phyloP scores from a whole-genome alignment of 2,797 vertebrate genomes.

The Eutrigla gurnardus region DNA sequence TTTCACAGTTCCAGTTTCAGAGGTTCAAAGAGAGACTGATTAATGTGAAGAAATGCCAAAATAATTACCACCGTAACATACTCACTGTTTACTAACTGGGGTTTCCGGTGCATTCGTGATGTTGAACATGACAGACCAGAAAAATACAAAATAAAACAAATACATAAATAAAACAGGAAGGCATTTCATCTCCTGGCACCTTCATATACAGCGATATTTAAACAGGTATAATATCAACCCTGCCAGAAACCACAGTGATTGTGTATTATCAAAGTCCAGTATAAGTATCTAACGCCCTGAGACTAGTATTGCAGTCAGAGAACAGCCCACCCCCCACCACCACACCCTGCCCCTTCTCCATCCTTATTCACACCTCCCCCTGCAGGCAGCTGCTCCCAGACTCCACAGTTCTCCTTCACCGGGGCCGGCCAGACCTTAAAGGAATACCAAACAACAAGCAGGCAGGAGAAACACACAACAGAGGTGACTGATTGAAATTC shows the following conservation, averaged over 20 bases:
- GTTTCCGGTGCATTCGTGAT: too few relatives aligned
- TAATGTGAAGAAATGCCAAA: too few relatives aligned
- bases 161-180: too few relatives aligned
- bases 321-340: conserved; percentile 1
- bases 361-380: conserved; percentile 45
- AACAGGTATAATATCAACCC: too few relatives aligned
- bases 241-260: too few relatives aligned
- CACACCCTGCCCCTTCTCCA: conserved; percentile 8
- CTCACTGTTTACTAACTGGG: too few relatives aligned
- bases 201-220: too few relatives aligned
- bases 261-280: conserved; percentile 6
- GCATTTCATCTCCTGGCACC: too few relatives aligned
- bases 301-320: conserved; percentile 36
- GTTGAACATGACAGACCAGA: too few relatives aligned
- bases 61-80: too few relatives aligned
- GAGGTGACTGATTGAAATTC: conserved; percentile 73
- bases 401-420: conserved; percentile 35
- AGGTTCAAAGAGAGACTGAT: too few relatives aligned
- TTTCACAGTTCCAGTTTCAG: too few relatives aligned
- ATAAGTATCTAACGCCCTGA: conserved; percentile 23
- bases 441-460: conserved; percentile 48
- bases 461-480: conserved; percentile 46
- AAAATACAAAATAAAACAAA: background rate
- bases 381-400: conserved; percentile 53
- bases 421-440: conserved; percentile 39